Percentiles rank a stretch among this genome's conserved stretches.
These are phyloP conservation scores for Tringa solitaria DNA, from an alignment of 2,113 vertebrate species.

Conservation along the genomic window DNA sequence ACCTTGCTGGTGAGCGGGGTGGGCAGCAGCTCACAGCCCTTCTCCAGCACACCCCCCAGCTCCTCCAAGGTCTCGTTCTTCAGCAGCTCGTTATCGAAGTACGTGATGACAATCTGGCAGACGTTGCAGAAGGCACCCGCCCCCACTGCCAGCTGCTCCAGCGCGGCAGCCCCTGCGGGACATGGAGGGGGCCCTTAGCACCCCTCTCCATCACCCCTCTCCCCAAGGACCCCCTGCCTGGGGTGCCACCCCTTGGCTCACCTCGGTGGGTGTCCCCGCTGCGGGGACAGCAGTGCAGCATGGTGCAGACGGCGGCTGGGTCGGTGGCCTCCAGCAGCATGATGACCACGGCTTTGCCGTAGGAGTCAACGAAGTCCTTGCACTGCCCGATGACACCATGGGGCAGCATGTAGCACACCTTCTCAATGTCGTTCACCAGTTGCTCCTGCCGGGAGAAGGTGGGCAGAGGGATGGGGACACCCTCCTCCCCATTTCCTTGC, in stretches of 20 bases:
- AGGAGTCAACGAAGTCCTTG: constrained; percentile 84
- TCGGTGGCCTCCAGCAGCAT: constrained; percentile 83
- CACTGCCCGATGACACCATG: constrained; percentile 73
- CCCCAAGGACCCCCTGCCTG: accelerated
- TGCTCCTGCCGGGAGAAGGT: constrained; percentile 27
- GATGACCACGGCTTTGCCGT: constrained; percentile 82
- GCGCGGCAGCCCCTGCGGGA: neutral
- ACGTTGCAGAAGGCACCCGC: constrained; percentile 80
- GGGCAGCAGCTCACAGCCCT: constrained; percentile 87
- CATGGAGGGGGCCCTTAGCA: neutral
- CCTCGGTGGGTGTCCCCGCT: neutral
- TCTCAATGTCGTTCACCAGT: constrained; percentile 77
- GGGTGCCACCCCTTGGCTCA: neutral
- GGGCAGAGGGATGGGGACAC: neutral
- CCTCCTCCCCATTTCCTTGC: too few relatives aligned
- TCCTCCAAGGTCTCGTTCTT: constrained; percentile 85
- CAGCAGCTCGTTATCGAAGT: constrained; percentile 82
- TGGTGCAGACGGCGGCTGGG: constrained; percentile 78
- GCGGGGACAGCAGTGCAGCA: constrained; percentile 77
- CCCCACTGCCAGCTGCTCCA: constrained; percentile 13
- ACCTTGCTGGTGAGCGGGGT: constrained; percentile 26
- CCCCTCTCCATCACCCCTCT: accelerated
- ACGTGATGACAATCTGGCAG: constrained; percentile 84
- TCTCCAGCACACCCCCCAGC: constrained; percentile 83
- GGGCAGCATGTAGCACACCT: constrained; percentile 83